Evolutionary conservation across 2,113 vertebrate genomes (phyloP).

Genomic region (Emydura subglobosa): DNA sequence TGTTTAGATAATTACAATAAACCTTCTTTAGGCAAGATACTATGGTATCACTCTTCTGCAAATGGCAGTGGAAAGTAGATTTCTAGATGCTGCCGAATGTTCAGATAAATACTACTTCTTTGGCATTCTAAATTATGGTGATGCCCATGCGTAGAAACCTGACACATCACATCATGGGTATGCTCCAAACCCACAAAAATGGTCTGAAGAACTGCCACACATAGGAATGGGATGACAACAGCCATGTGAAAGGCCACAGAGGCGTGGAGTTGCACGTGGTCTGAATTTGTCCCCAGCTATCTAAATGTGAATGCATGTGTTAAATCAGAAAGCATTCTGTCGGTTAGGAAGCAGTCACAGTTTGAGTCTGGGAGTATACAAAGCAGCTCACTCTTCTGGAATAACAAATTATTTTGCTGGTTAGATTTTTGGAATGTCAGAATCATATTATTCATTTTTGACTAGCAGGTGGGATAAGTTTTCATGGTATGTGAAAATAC

Average conservation of each 20-base stretch:
- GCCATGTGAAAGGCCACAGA: accelerated
- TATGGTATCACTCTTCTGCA: neutral
- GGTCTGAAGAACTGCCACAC: neutral
- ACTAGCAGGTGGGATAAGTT: neutral
- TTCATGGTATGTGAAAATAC: neutral
- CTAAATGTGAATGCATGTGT: neutral
- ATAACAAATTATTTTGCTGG: neutral
- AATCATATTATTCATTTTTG: neutral
- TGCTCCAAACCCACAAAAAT: neutral
- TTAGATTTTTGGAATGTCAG: neutral
- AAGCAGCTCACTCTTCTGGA: neutral
- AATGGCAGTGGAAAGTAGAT: neutral
- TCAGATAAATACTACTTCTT: neutral
- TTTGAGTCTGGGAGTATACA: neutral
- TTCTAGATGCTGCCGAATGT: neutral
- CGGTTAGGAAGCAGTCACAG: neutral
- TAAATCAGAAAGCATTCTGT: neutral
- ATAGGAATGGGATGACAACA: neutral
- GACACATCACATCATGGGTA: neutral
- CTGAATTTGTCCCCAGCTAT: neutral
- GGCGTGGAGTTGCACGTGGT: accelerated
- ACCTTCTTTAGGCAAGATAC: neutral
- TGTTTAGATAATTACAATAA: neutral
- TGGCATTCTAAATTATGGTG: neutral
- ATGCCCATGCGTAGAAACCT: accelerated